phyloP scores from a whole-genome alignment of 2,797 vertebrate species.

The Rhinophrynus dorsalis region DNA sequence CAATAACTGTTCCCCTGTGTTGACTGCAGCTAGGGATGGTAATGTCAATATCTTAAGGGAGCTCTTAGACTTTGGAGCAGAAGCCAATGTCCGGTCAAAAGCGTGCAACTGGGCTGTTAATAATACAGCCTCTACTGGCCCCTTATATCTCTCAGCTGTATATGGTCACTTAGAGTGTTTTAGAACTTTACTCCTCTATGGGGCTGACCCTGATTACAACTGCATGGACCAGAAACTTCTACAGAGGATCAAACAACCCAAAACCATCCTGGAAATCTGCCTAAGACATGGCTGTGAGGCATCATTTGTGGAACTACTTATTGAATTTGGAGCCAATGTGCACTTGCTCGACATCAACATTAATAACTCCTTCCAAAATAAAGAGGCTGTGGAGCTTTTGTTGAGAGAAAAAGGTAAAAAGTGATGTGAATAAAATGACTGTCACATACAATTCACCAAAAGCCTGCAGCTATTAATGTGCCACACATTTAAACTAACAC shows the following conservation, averaged over 20 bases:
- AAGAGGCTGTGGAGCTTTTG: constrained; percentile 75
- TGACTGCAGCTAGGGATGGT: constrained; percentile 83
- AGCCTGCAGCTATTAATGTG: too few relatives aligned
- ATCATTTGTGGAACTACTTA: constrained; percentile 82
- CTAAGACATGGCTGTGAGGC: constrained; percentile 76
- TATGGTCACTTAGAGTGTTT: constrained; percentile 91
- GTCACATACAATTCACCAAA: too few relatives aligned
- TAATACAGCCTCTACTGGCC: constrained; percentile 77
- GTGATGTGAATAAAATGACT: too few relatives aligned
- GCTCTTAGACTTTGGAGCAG: constrained; percentile 78
- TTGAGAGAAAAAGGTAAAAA: constrained; percentile 83
- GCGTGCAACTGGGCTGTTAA: constrained; percentile 78
- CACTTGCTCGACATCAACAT: constrained; percentile 71
- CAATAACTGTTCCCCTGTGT: constrained; percentile 88
- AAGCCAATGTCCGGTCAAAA: constrained; percentile 78
- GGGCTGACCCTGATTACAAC: constrained; percentile 89
- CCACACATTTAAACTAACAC: too few relatives aligned
- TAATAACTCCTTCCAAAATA: constrained; percentile 61
- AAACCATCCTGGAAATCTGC: constrained; percentile 86
- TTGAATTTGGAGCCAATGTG: constrained; percentile 90
- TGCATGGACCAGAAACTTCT: constrained; percentile 79
- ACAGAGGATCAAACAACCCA: constrained; percentile 76
- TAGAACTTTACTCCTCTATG: constrained; percentile 79
- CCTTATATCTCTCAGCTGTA: constrained; percentile 84
- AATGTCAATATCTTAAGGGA: constrained; percentile 71